phyloP scores from a whole-genome alignment of 2,888 invertebrate species.

The Teinopalpus imperialis region DNA sequence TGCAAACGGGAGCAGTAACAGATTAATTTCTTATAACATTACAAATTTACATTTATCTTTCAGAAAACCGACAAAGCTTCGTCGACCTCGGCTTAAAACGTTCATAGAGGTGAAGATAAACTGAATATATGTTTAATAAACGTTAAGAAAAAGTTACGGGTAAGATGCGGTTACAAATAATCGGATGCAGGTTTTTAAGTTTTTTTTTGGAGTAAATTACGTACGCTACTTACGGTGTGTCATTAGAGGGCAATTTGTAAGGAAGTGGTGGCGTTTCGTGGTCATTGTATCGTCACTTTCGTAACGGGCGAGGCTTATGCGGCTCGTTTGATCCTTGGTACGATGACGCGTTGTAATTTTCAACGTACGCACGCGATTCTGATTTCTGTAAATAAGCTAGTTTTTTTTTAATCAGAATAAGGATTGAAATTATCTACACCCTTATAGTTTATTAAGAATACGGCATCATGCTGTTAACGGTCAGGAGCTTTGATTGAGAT shows the following conservation, averaged over 20 bases:
- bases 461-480: too few relatives aligned
- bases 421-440: too few relatives aligned
- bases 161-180: conserved; percentile 23
- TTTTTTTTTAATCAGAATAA: too few relatives aligned
- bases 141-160: conserved; percentile 1
- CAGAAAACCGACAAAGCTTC: neutral
- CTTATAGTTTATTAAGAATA: too few relatives aligned
- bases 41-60: conserved; percentile 22
- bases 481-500: too few relatives aligned
- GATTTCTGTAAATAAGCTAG: too few relatives aligned
- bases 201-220: conserved; percentile 20
- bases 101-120: neutral
- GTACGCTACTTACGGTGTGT: conserved; percentile 24
- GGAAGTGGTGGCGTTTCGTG: conserved; percentile 40
- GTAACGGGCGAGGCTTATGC: conserved; percentile 16
- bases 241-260: conserved; percentile 34
- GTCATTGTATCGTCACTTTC: conserved; percentile 40
- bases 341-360: neutral
- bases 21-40: conserved; percentile 37
- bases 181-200: conserved; percentile 15
- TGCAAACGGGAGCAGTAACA: conserved; percentile 45
- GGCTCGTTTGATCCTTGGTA: conserved; percentile 13
- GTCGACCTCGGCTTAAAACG: neutral
- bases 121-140: neutral
- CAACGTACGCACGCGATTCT: conserved; percentile 13